These are phyloP conservation scores for Penaeus indicus DNA, from an alignment of 1,140 invertebrate species.

Conservation along the genomic window DNA sequence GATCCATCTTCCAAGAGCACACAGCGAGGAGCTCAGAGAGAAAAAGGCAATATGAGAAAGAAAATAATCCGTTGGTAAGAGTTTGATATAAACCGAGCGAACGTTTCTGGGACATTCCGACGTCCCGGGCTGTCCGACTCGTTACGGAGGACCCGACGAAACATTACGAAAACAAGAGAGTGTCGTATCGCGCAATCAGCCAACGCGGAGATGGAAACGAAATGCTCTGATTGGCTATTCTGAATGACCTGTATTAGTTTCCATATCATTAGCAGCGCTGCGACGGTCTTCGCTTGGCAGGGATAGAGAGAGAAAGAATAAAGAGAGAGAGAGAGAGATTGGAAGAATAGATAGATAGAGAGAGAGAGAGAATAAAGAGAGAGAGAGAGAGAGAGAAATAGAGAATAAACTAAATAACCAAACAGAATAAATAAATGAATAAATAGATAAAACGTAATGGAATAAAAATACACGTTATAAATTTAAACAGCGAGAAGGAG, in stretches of 20 bases:
- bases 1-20: not conserved
- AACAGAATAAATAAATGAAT: no score
- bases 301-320: not conserved
- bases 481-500: no score
- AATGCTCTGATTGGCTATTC: conserved; percentile 33
- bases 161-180: not conserved
- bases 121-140: not conserved
- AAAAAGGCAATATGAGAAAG: conserved; percentile 1
- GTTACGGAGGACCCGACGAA: not conserved
- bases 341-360: no score
- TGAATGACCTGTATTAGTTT: conserved; percentile 47
- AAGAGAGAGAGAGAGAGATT: no score
- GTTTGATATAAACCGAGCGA: conserved; percentile 48
- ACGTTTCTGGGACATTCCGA: not conserved
- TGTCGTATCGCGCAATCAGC: conserved; percentile 8
- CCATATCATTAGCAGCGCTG: conserved; percentile 37
- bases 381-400: no score
- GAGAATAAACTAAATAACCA: no score
- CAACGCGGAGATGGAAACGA: conserved; percentile 26
- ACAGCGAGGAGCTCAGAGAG: not conserved
- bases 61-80: conserved; percentile 12
- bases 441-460: no score
- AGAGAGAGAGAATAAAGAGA: no score
- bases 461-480: no score
- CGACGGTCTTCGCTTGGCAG: no score